A percentile compares a stretch with the other conserved stretches of the same genome.
Evolutionary conservation across 2,888 invertebrate genomes (phyloP).

Genomic region (Pyrrhia umbra): DNA sequence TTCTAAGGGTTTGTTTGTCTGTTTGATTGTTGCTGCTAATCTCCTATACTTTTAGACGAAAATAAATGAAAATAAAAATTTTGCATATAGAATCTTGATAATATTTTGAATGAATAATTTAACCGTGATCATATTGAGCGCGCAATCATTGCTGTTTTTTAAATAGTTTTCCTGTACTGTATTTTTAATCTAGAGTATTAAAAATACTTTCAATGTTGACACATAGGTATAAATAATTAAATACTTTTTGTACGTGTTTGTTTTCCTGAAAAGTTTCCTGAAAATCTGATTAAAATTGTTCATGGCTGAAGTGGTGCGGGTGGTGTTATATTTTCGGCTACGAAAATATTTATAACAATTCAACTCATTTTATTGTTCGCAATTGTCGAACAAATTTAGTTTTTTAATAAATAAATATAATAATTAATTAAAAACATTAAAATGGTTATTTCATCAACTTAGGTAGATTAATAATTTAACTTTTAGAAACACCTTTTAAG

Average conservation of each 20-base stretch:
- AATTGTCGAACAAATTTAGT: background rate
- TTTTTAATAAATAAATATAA: background rate
- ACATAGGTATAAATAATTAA: background rate
- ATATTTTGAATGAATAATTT: too few relatives aligned
- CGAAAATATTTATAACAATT: too few relatives aligned
- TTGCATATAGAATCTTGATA: too few relatives aligned
- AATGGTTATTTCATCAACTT: too few relatives aligned
- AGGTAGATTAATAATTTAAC: too few relatives aligned
- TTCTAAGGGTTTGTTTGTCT: too few relatives aligned
- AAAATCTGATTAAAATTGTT: constrained; percentile 24
- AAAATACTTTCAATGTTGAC: constrained; percentile 5
- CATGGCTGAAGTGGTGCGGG: background rate
- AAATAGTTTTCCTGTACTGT: background rate
- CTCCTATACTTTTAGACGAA: too few relatives aligned
- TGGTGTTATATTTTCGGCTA: background rate
- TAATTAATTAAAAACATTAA: too few relatives aligned
- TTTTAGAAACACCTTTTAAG: too few relatives aligned
- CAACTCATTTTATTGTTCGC: background rate
- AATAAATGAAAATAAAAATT: too few relatives aligned
- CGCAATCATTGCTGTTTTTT: too few relatives aligned
- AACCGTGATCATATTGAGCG: background rate
- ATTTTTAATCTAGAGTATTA: constrained; percentile 2
- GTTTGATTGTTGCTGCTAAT: too few relatives aligned
- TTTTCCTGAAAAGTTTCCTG: constrained; percentile 8
- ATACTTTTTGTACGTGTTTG: background rate